Evolutionary conservation across 2,113 vertebrate species (phyloP), one percentile per base, ranked within the genome.

Genomic region (Gadus macrocephalus): DNA sequence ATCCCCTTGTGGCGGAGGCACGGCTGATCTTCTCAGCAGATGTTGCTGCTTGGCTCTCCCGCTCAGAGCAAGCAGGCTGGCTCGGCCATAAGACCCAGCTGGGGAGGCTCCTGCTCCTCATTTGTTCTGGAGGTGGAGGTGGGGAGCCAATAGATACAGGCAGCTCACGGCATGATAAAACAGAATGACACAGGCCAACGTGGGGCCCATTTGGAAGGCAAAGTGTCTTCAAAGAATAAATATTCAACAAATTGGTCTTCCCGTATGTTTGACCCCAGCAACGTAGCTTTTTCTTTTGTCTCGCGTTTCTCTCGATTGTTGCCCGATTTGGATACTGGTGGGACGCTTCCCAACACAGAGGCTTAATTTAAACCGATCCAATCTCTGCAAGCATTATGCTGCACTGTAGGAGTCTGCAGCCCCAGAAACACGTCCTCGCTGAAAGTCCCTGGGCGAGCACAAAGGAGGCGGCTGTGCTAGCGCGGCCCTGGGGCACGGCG

Each of bases 11-110:
- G 78, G 78, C 76, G 78, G 79, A 76, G 61, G 72, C 77, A 49
- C 81, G 85, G 80, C 70, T 86, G 81, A 91, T 87, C 80, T 74
- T 81, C 81, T 82, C 83, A 90, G 86, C 88, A 89, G 80, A 88
- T 75, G 62, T 69, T 78, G 66, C 80, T 81, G 53, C 42, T 72
- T 53, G 61, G 60, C 42, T 63, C 17, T 62, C 81, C 80, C 72
- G 80, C 78, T 75, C 79, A 82, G 81, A 77, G 61, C 68, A 72
- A 62, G 35, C 74, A 17, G 15, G 62, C 49, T 3, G 56, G 73
- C 67, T 76, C 20, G 78, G 73, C 74, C 64, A 49, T 2, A 49
- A 6, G 9, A 67, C 49, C 31, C 58, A 62, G 68, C 35, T 49
- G 42, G 42, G 42, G 70, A 69, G 66, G 55, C 27, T 59, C 68